Conservation (phyloP, 2,113 vertebrate genomes). For the Eretmochelys imbricata region DNA sequence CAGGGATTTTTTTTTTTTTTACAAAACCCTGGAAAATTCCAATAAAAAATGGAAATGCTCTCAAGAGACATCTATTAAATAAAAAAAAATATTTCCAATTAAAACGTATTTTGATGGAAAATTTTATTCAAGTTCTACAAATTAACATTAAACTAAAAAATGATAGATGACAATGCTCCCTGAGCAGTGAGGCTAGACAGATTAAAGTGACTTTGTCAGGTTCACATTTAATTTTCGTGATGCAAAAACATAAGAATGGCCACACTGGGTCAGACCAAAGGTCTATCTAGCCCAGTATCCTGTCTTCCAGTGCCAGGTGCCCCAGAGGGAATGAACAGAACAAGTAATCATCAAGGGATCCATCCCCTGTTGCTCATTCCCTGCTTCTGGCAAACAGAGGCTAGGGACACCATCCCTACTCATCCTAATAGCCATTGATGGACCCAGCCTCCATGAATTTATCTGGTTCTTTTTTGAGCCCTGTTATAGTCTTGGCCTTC, state of each 20-base stretch:
- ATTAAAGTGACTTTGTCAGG: not conserved
- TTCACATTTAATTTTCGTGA: conserved; percentile 30
- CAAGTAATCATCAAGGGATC: too few relatives aligned
- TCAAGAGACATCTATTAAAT: not conserved
- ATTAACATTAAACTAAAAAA: not conserved
- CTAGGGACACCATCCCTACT: too few relatives aligned
- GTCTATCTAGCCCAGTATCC: too few relatives aligned
- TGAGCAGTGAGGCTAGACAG: not conserved
- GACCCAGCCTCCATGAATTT: too few relatives aligned
- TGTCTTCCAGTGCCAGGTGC: too few relatives aligned
- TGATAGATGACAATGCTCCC: not conserved
- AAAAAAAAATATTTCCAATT: not conserved
- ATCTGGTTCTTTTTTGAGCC: too few relatives aligned
- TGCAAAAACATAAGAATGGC: not conserved
- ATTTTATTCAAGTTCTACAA: not conserved
- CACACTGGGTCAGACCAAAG: too few relatives aligned
- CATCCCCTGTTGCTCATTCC: too few relatives aligned
- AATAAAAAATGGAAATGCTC: not conserved
- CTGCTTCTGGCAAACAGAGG: too few relatives aligned
- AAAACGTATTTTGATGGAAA: not conserved
- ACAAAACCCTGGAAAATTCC: not conserved
- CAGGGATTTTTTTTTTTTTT: not conserved
- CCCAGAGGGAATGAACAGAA: too few relatives aligned
- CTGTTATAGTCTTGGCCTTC: too few relatives aligned
- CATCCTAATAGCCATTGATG: too few relatives aligned